Percentiles rank a stretch among this genome's conserved stretches.
Evolutionary conservation across 2,113 vertebrate genomes (phyloP).

Genomic region (Heloderma charlesbogerti): DNA sequence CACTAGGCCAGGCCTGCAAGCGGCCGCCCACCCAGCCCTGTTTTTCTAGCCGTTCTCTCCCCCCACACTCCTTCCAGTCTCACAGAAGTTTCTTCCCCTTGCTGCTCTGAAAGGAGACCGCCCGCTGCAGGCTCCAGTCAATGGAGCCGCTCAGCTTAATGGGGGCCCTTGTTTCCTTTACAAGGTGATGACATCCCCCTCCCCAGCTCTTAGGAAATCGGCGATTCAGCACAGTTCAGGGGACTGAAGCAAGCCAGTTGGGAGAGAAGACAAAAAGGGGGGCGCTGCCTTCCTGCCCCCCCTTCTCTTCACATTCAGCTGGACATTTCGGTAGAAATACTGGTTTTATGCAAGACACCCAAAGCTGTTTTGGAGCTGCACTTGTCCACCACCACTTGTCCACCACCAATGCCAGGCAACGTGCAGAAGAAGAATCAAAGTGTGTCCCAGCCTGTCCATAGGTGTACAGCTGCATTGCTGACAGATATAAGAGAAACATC

Average conservation of each 20-base stretch:
- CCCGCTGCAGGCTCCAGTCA: not conserved
- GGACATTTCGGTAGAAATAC: too few relatives aligned
- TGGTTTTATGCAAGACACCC: too few relatives aligned
- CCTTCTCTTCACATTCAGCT: too few relatives aligned
- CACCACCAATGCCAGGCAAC: too few relatives aligned
- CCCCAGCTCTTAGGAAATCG: not conserved
- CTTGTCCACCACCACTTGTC: too few relatives aligned
- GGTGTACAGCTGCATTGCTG: too few relatives aligned
- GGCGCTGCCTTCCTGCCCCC: not conserved
- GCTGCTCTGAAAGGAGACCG: not conserved
- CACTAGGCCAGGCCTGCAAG: not conserved
- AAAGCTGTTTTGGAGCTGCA: too few relatives aligned
- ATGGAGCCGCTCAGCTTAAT: not conserved
- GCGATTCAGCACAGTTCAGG: not conserved
- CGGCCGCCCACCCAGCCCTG: not conserved
- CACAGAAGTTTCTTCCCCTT: not conserved
- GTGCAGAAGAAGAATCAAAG: too few relatives aligned
- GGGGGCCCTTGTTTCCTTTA: not conserved
- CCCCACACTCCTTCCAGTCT: too few relatives aligned
- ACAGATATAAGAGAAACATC: too few relatives aligned
- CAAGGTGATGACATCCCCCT: not conserved
- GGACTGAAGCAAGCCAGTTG: not conserved
- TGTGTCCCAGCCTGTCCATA: too few relatives aligned
- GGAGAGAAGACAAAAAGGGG: not conserved
- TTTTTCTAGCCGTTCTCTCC: not conserved